Conservation (phyloP, 2,797 vertebrate genomes). For the Oryzias dopingdopingensis region DNA sequence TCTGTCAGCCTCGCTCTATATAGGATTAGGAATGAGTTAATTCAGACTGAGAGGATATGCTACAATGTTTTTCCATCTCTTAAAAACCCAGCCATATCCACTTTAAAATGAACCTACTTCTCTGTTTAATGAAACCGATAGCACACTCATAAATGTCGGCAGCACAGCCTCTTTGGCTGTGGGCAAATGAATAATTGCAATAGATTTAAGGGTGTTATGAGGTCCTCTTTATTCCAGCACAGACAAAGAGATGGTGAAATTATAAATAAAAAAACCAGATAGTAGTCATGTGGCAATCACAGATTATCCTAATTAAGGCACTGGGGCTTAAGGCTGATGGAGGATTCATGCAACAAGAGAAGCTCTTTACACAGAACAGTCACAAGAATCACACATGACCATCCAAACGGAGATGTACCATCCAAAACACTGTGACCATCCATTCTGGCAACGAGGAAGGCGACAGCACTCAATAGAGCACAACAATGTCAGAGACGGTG, state of each 20-base stretch:
- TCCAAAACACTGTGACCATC: conserved; percentile 11
- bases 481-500: conserved; percentile 16
- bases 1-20: conserved; percentile 78
- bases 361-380: conserved; percentile 62
- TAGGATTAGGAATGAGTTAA: conserved; percentile 76
- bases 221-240: conserved; percentile 28
- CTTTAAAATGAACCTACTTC: conserved; percentile 38
- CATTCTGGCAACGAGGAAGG: conserved; percentile 22
- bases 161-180: conserved; percentile 17
- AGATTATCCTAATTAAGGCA: conserved; percentile 72
- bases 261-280: conserved; percentile 4
- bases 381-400: conserved; percentile 67
- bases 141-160: conserved; percentile 25
- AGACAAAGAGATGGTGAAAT: conserved; percentile 13
- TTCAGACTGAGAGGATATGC: conserved; percentile 77
- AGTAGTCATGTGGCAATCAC: conserved; percentile 48
- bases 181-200: conserved; percentile 34
- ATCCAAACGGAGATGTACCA: conserved; percentile 26
- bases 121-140: conserved; percentile 27
- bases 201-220: conserved; percentile 44
- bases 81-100: conserved; percentile 8
- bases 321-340: conserved; percentile 49
- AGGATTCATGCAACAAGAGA: conserved; percentile 61
- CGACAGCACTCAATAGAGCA: conserved; percentile 18
- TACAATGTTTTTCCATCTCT: conserved; percentile 5